Evolutionary conservation across 2,797 vertebrate species (phyloP), one percentile per base, ranked within the genome.

Genomic region (Parambassis ranga): DNA sequence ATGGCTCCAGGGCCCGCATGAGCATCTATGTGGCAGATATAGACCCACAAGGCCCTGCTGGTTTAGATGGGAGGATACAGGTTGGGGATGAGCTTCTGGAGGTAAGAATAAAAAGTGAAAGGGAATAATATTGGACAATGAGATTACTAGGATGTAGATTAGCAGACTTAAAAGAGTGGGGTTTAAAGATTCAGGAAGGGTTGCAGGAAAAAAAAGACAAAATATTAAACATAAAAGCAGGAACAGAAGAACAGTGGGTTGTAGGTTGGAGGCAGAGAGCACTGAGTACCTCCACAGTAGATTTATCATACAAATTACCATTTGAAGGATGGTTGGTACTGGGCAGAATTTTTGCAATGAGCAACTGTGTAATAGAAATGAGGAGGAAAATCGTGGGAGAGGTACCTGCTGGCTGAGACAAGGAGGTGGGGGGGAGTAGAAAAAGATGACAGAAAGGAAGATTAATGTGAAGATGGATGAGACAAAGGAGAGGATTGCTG

Each of bases 51-150:
- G 96, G 96, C 80, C 94, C 95, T 10, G 94, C 95, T 41, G 95
- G 92, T 14, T 90, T 90, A 79, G 96, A 98, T 35, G 94, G 95
- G 36, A 93, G 94, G 60, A 91, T 98, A 47, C 90, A 88, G 44
- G 90, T 94, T 74, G 96, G 95, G 51, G 97, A 98, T 53, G 97
- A 99, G 67, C 92, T 98, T 39, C 86, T 98, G 39, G 96, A 99
- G 94, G 97, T 98, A 78, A 92, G 81, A 79, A 86, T n/a, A 47
- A 26, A 36, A 37, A 35, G 16, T 16, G 16, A 23, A 20, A 28
- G 11, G 19, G 36, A 22, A 42, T 13, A 22, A 11, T 28, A 7
- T 24, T 13, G 3, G 14, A 7, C n/a, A 48, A 10, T 51, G 4
- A 15, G 37, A n/a, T 37, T 2, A 20, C 15, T 15, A 51, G 7